Base-by-base conservation (phyloP, 1,140 invertebrate genomes). In the Aethina tumida region DNA sequence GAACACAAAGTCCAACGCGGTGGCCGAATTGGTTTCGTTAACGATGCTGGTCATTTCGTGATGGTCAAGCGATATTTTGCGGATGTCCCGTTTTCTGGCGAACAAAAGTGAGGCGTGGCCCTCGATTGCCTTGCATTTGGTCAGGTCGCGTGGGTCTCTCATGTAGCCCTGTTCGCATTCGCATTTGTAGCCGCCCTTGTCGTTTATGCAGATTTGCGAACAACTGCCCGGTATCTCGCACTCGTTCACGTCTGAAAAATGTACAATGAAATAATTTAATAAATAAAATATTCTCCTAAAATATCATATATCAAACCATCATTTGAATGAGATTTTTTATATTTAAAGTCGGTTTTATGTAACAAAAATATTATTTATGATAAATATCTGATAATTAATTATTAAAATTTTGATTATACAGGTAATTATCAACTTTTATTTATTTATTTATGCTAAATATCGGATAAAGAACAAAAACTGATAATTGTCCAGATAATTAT, bases 201-300 rank as follows among this genome's bases (percentile, higher is more conserved):
- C 81, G 62, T 98, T 97, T 29, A 78, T 71, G 60, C 94, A 98
- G 29, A 77, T 71, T 60, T 98, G 93, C 0, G 94, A 97, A 59
- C 95, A 99, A 1, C 76, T 74, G 1, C 91, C 93, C 0, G 82
- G 77, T 30, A 83, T 75, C 28, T 81, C 65, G 56, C 95, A 99
- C 64, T 98, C 95, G 63, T 97, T 74, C 24, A 97, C 76, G 64
- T 98, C 94, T n/a, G n/a, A n/a, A n/a, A n/a, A n/a, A 89, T n/a
- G n/a, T n/a, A n/a, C n/a, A n/a, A n/a, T n/a, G n/a, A n/a, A n/a
- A n/a, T n/a, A n/a, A n/a, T n/a, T n/a, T n/a, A n/a, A n/a, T n/a
- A n/a, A n/a, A n/a, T n/a, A n/a, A n/a, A n/a, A n/a, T n/a, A n/a
- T n/a, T n/a, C n/a, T n/a, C n/a, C n/a, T n/a, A n/a, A n/a, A n/a